Base-by-base conservation (phyloP, 2,113 vertebrate species). In the Eublepharis macularius region DNA sequence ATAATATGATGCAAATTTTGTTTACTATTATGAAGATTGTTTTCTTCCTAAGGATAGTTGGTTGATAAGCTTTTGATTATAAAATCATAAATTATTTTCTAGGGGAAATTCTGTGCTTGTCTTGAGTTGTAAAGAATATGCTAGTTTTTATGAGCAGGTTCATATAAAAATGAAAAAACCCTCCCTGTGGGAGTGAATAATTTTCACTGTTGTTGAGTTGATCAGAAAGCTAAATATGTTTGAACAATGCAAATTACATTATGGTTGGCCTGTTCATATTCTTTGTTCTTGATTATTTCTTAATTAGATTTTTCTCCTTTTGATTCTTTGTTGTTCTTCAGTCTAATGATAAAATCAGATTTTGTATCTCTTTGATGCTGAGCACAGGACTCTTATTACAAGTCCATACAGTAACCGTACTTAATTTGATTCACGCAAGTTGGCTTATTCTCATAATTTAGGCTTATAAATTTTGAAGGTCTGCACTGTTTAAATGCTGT, bases 191-290 rank as follows among this genome's bases (percentile, higher is more conserved):
- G 26, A 63, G 66, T 87, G 63, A 90, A 76, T 51, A 88, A 81
- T 83, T 66, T 90, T 94, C 89, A 91, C 91, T 81, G 68, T 89
- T 84, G 76, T 86, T 93, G 87, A 94, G 91, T 94, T 94, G 86
- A 85, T 91, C 86, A 86, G 85, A 91, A 91, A 26, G 87, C 92
- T 95, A 92, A 80, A 4, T 91, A 73, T 93, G 63, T 89, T 95
- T 76, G 89, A 90, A 81, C 80, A 93, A 85, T 83, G 83, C 90
- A 94, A 91, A 89, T 91, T 90, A 66, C 90, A 90, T 91, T 89
- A 1, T 32, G 84, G 95, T 94, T 94, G 89, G 34, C n/a, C 76
- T 90, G 80, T 47, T 92, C n/a, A 80, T 21, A 86, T 69, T 91
- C 74, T 72, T 87, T 89, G 1, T 89, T 89, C 84, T 87, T 91